Evolutionary conservation across 2,113 vertebrate species (phyloP).

Genomic region (Platichthys stellatus): DNA sequence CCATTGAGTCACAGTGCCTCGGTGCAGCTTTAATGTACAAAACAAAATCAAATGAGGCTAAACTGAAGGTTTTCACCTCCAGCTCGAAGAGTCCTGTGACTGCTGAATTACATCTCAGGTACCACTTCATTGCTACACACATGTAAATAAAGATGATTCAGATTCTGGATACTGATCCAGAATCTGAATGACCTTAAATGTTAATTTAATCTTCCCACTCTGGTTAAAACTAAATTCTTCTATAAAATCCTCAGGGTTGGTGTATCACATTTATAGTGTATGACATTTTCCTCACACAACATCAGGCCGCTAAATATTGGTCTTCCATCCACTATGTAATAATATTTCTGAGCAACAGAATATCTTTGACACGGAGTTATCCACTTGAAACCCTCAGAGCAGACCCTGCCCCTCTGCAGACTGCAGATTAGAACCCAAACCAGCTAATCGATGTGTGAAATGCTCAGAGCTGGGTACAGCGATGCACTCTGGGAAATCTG

Average conservation of each 20-base stretch:
- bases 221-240: slow-evolving; percentile 18
- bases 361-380: slow-evolving; percentile 36
- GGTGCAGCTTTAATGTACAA: slow-evolving; percentile 13
- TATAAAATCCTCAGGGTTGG: slow-evolving; percentile 14
- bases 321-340: neutral
- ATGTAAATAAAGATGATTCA: slow-evolving; percentile 8
- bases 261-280: neutral
- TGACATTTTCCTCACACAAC: slow-evolving; percentile 11
- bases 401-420: slow-evolving; percentile 13
- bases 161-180: too few species aligned
- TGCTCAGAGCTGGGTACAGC: neutral
- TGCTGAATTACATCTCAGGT: slow-evolving; percentile 23
- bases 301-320: slow-evolving; percentile 14
- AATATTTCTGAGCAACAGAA: slow-evolving; percentile 32
- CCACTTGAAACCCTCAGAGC: slow-evolving; percentile 42
- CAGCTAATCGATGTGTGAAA: slow-evolving; percentile 37
- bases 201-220: slow-evolving; percentile 18
- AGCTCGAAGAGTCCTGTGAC: slow-evolving; percentile 4
- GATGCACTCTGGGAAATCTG: slow-evolving; percentile 4
- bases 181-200: slow-evolving; percentile 33
- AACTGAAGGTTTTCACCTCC: slow-evolving; percentile 22
- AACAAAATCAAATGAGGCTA: slow-evolving; percentile 20
- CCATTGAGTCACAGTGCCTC: slow-evolving; percentile 18
- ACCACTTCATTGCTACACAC: neutral
- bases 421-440: slow-evolving; percentile 38